Evolutionary conservation across 1,140 invertebrate species (phyloP), one percentile per base, ranked within the genome.

Genomic region (Trichonephila clavata): DNA sequence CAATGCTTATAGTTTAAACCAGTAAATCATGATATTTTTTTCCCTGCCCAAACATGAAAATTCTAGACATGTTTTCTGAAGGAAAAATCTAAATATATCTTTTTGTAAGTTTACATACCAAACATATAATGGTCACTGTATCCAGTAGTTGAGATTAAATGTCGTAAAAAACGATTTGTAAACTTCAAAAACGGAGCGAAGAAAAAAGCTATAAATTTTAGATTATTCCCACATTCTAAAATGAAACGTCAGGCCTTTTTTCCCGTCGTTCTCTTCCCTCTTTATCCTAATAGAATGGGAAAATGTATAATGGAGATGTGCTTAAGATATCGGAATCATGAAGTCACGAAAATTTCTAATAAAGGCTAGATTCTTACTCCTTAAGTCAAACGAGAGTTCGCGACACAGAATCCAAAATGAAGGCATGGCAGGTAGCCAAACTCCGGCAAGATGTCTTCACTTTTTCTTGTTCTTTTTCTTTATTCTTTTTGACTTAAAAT

Each of bases 401-500:
- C 24, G 71, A 14, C 71, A 77, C 32, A 32, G 71, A 77, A 77
- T 77, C 71, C 32, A 24, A 77, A 77, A 77, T 77, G 71, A 77
- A 77, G 71, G 18, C 24, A 27, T 77, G 71, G 71, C 71, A 77
- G 71, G 71, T 77, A 77, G 71, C 71, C 71, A 77, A 39, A 77
- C 27, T 77, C 32, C 32, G 27, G 71, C 71, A 77, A 77, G 71
- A 77, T 77, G 71, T 77, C 71, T 77, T 77, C 71, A 77, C 68
- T 71, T 71, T 27, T 27, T 4, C 32, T 39, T 16, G 27, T 77
- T 32, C 14, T 77, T 39, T 39, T 32, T 77, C 27, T 77, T 77
- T 77, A 77, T 77, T 77, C 71, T 77, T 77, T 77, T 32, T 27
- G 71, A 77, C 71, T 77, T 77, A 77, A 77, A 77, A 77, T 77